Evolutionary conservation across 2,888 invertebrate species (phyloP).

Genomic region (Bhutanitis thaidina): DNA sequence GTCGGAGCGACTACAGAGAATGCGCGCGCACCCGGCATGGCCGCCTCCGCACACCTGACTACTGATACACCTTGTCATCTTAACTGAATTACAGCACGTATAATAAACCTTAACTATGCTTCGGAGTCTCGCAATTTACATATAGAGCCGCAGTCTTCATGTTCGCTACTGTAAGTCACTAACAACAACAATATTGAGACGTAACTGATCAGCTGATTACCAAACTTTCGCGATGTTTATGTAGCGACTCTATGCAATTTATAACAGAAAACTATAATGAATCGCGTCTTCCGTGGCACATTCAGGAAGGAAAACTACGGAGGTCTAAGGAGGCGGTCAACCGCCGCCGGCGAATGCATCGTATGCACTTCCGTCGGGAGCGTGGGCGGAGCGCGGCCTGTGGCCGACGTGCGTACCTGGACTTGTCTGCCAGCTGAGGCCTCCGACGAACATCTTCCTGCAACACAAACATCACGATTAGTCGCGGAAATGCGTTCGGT

Average conservation of each 20-base stretch:
- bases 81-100: conserved; percentile 60
- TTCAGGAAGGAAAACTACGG: conserved; percentile 39
- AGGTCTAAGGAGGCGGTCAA: conserved; percentile 42
- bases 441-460: conserved; percentile 99
- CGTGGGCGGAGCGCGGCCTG: conserved; percentile 52
- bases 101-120: conserved; percentile 35
- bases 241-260: conserved; percentile 41
- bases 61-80: conserved; percentile 61
- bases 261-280: conserved; percentile 50
- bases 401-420: conserved; percentile 93
- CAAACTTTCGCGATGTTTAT: conserved; percentile 74
- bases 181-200: conserved; percentile 46
- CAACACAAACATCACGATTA: conserved; percentile 82
- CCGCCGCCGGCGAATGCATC: conserved; percentile 47
- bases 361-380: conserved; percentile 58
- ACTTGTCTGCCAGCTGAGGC: conserved; percentile 99
- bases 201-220: conserved; percentile 74
- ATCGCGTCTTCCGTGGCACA: conserved; percentile 40
- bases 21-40: conserved; percentile 78
- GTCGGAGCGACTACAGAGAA: conserved; percentile 50
- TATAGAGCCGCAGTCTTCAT: conserved; percentile 38
- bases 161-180: conserved; percentile 40
- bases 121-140: conserved; percentile 33
- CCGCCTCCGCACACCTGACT: conserved; percentile 74
- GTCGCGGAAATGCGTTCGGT: conserved; percentile 39